phyloP scores from a whole-genome alignment of 2,113 vertebrate species.

The Gobiocypris rarus region DNA sequence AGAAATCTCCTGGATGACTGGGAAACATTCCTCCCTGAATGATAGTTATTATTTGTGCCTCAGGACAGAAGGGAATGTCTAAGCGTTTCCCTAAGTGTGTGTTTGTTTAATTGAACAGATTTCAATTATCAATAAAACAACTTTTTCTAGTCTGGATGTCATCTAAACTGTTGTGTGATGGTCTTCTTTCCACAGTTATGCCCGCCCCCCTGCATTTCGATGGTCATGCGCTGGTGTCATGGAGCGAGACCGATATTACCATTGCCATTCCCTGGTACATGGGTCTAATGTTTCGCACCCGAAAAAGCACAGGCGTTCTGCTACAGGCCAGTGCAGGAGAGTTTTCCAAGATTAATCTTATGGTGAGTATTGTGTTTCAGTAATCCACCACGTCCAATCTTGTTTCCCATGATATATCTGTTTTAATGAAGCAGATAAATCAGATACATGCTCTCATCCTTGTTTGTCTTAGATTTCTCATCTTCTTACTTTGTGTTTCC shows the following conservation, averaged over 20 bases:
- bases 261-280: conserved; percentile 89
- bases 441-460: background rate
- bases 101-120: conserved; percentile 22
- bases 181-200: conserved; percentile 77
- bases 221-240: conserved; percentile 81
- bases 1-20: conserved; percentile 43
- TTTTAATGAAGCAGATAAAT: background rate
- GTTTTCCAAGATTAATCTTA: conserved; percentile 80
- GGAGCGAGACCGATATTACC: conserved; percentile 84
- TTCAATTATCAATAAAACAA: background rate
- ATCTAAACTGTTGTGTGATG: conserved; percentile 10
- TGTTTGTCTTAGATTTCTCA: background rate
- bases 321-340: conserved; percentile 81
- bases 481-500: conserved; percentile 17
- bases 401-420: background rate
- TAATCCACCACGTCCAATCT: background rate
- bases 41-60: conserved; percentile 25
- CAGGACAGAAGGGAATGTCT: background rate
- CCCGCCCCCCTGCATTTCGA: conserved; percentile 82
- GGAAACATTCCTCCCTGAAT: conserved; percentile 40
- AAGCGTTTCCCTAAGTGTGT: conserved; percentile 15
- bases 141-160: background rate
- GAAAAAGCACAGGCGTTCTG: conserved; percentile 78
- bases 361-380: conserved; percentile 71
- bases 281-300: conserved; percentile 88